These are phyloP conservation scores for Theocolax elegans DNA, from an alignment of 1,140 invertebrate genomes.

Conservation along the genomic window DNA sequence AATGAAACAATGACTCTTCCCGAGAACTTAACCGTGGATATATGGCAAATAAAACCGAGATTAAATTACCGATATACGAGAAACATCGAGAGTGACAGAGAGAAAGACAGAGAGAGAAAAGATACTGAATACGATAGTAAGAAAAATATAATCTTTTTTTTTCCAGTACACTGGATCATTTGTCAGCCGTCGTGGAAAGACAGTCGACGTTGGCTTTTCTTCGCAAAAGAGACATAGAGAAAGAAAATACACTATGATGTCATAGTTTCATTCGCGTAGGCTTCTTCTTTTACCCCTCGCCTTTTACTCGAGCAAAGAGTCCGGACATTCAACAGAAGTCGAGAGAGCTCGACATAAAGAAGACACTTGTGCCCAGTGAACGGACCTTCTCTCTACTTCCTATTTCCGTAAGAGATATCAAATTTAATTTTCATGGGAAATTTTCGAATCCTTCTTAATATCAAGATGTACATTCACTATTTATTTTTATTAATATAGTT, in stretches of 20 bases:
- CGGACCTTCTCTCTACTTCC: too few species aligned
- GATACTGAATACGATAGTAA: constrained; percentile 26
- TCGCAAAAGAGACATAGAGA: background rate
- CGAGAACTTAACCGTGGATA: too few species aligned
- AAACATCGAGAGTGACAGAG: constrained; percentile 19
- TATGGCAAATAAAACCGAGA: constrained; percentile 22
- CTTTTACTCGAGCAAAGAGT: background rate
- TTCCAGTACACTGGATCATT: constrained; percentile 48
- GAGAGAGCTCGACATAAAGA: background rate
- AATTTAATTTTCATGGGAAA: too few species aligned
- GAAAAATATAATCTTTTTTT: constrained; percentile 40
- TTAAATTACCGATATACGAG: constrained; percentile 45
- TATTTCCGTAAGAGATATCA: too few species aligned
- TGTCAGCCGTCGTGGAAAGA: constrained; percentile 39
- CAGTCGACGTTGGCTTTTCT: background rate
- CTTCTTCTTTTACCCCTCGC: background rate
- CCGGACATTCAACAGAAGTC: constrained; percentile 5
- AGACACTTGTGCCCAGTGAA: background rate
- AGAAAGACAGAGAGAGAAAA: constrained; percentile 29
- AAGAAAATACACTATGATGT: background rate
- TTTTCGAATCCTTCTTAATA: too few species aligned
- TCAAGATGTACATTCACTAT: too few species aligned
- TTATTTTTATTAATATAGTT: too few species aligned
- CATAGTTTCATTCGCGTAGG: background rate
- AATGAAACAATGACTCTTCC: too few species aligned